Percentiles rank a stretch among this genome's conserved stretches.
Conservation (phyloP, 2,113 vertebrate genomes). For the Brachyhypopomus gauderio region DNA sequence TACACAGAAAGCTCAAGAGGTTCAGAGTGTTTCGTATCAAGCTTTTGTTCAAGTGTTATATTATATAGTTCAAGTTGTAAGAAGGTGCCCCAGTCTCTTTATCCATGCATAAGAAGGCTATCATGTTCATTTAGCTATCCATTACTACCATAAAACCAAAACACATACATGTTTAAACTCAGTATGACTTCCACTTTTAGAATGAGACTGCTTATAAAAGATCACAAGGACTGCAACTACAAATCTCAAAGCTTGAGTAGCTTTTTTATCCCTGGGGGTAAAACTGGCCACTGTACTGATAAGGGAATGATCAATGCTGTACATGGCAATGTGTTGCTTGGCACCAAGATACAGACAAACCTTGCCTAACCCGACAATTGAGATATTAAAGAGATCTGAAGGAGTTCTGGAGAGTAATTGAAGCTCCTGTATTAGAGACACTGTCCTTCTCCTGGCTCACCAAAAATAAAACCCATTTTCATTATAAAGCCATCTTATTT, state of each 20-base stretch:
- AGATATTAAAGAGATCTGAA: constrained; percentile 32
- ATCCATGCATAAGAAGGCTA: too few relatives aligned
- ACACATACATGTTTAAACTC: too few relatives aligned
- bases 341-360: constrained; percentile 14
- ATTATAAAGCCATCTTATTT: too few relatives aligned
- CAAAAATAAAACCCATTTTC: constrained; percentile 49
- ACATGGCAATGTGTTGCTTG: constrained; percentile 21
- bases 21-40: too few relatives aligned
- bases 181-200: background rate
- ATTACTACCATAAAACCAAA: too few relatives aligned
- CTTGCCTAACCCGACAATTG: constrained; percentile 34
- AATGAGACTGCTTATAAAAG: background rate
- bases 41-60: too few relatives aligned
- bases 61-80: too few relatives aligned
- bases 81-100: too few relatives aligned
- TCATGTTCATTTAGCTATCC: too few relatives aligned
- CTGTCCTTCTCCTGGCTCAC: constrained; percentile 42
- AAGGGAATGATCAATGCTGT: background rate
- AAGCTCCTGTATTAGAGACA: constrained; percentile 11
- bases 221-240: background rate
- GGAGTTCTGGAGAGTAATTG: constrained; percentile 28
- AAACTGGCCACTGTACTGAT: constrained; percentile 3
- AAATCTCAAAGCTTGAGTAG: background rate
- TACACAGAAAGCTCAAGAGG: too few relatives aligned
- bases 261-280: background rate